These are phyloP conservation scores for Grus americana DNA, from an alignment of 2,113 vertebrate species.

Conservation along the genomic window DNA sequence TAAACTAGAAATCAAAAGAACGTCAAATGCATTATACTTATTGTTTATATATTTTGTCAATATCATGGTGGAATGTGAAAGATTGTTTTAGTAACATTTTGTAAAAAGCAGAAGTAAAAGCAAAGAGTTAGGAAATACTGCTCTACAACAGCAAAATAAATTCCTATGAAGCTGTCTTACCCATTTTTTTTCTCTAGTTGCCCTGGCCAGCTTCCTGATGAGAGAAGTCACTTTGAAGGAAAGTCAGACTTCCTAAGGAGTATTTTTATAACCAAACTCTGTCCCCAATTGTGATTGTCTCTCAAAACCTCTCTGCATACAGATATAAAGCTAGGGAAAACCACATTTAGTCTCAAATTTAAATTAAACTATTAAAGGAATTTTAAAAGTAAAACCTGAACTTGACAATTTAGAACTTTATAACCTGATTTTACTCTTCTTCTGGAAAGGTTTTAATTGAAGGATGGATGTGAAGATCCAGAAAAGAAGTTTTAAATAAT, in stretches of 20 bases:
- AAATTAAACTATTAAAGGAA: neutral
- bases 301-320: neutral
- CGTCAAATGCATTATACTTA: neutral
- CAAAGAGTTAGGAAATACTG: neutral
- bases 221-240: neutral
- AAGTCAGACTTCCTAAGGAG: neutral
- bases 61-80: neutral
- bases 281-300: neutral
- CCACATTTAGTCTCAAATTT: neutral
- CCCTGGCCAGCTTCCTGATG: neutral
- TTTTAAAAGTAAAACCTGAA: neutral
- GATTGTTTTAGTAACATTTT: neutral
- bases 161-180: neutral
- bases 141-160: neutral
- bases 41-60: neutral
- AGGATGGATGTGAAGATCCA: neutral
- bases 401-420: neutral
- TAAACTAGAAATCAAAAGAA: neutral
- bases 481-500: constrained; percentile 16
- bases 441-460: neutral
- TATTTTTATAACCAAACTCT: neutral
- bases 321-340: neutral
- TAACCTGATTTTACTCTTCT: neutral
- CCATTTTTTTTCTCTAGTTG: neutral
- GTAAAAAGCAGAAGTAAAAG: neutral